phyloP scores from a whole-genome alignment of 2,888 invertebrate genomes.

The Cotesia congregata region DNA sequence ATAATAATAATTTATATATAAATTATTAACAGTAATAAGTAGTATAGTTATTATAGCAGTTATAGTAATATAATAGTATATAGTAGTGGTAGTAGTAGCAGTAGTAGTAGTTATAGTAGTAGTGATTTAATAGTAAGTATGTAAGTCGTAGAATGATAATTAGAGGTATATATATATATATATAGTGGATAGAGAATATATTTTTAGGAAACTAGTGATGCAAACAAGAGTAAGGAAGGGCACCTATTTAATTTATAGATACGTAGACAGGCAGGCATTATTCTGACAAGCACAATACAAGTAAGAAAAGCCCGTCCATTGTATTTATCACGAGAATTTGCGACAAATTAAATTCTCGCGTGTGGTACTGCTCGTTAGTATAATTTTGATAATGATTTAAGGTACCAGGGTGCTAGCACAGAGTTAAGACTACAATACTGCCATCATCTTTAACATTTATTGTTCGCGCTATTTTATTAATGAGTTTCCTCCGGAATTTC shows the following conservation, averaged over 20 bases:
- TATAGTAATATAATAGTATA: not conserved
- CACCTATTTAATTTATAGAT: constrained; percentile 14
- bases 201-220: constrained; percentile 17
- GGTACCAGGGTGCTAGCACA: constrained; percentile 21
- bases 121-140: constrained; percentile 3
- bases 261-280: constrained; percentile 36
- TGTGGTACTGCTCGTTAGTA: not conserved
- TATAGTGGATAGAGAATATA: constrained; percentile 10
- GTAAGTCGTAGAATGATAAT: constrained; percentile 26
- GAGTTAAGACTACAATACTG: constrained; percentile 13
- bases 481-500: too few species aligned
- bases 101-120: constrained; percentile 13
- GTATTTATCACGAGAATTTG: constrained; percentile 13
- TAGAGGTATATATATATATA: constrained; percentile 18
- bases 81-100: constrained; percentile 11
- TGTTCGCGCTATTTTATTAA: too few species aligned
- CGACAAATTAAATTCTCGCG: constrained; percentile 21
- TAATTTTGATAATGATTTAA: not conserved
- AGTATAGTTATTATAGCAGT: constrained; percentile 5
- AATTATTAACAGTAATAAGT: constrained; percentile 21
- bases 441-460: too few species aligned
- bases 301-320: constrained; percentile 30
- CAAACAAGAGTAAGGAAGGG: constrained; percentile 17
- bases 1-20: constrained; percentile 13
- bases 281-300: constrained; percentile 36